phyloP scores from a whole-genome alignment of 2,113 vertebrate genomes.

The Myodes glareolus region DNA sequence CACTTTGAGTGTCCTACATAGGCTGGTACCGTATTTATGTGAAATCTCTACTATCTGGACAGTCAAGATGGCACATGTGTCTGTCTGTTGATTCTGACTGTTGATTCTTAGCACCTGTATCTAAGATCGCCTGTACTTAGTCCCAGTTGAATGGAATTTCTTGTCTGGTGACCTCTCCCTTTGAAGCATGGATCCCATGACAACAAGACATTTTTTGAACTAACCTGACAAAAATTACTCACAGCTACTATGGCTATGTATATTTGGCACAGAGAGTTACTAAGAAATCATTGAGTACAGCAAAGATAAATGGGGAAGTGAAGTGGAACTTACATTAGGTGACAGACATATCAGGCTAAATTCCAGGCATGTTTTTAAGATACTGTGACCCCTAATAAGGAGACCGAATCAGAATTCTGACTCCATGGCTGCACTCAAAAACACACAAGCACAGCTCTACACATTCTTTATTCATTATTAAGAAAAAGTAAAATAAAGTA shows the following conservation, averaged over 20 bases:
- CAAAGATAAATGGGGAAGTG: neutral
- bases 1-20: fast-evolving
- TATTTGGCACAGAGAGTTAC: neutral
- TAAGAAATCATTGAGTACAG: neutral
- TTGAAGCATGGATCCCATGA: neutral
- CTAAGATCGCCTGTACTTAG: neutral
- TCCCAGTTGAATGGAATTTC: neutral
- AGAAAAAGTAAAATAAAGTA: conserved; percentile 18
- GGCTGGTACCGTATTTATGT: neutral
- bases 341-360: neutral
- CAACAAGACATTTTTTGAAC: neutral
- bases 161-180: neutral
- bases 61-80: too few relatives aligned
- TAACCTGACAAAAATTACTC: neutral
- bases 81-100: neutral
- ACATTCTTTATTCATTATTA: neutral
- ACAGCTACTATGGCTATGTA: neutral
- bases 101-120: neutral
- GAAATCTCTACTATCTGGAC: neutral
- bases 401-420: neutral
- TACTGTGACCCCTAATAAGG: neutral
- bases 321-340: neutral
- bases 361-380: neutral
- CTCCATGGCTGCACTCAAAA: neutral
- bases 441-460: neutral